A percentile compares a stretch with the other conserved stretches of the same genome.
phyloP scores from a whole-genome alignment of 2,113 vertebrate species.

The Anolis carolinensis region DNA sequence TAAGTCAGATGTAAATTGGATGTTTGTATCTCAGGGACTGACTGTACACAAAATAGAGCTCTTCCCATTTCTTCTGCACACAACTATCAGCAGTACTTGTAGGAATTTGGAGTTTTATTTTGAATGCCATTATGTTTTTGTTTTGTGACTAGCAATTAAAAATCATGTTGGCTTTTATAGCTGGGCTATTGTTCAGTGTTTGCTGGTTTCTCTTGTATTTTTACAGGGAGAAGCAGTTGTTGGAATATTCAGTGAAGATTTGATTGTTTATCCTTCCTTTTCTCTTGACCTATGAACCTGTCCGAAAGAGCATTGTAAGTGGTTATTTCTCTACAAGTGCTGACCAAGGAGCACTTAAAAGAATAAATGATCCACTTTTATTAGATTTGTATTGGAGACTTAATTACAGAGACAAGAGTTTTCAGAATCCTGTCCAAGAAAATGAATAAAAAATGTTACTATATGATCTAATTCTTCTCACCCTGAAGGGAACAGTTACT shows the following conservation, averaged over 20 bases:
- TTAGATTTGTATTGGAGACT: background rate
- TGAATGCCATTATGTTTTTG: background rate
- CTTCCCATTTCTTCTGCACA: background rate
- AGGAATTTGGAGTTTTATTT: background rate
- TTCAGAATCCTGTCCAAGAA: conserved; percentile 16
- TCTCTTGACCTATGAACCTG: background rate
- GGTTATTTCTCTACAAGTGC: background rate
- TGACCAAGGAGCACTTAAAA: background rate
- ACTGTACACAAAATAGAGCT: background rate
- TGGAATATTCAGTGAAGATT: background rate
- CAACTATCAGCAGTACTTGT: background rate
- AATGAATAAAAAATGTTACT: background rate
- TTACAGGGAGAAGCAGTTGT: background rate
- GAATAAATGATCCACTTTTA: background rate
- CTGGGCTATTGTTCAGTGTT: background rate
- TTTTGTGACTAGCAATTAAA: background rate
- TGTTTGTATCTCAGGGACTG: background rate
- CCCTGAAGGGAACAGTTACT: conserved; percentile 31
- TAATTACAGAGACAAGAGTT: background rate
- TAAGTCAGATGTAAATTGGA: no score
- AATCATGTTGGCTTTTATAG: background rate
- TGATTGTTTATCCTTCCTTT: background rate
- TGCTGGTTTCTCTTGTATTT: background rate
- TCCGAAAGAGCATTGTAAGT: background rate
- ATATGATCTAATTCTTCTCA: background rate